Evolutionary conservation across 2,113 vertebrate genomes (phyloP), one percentile per base, ranked within the genome.

Genomic region (Notarius quadriscutis): DNA sequence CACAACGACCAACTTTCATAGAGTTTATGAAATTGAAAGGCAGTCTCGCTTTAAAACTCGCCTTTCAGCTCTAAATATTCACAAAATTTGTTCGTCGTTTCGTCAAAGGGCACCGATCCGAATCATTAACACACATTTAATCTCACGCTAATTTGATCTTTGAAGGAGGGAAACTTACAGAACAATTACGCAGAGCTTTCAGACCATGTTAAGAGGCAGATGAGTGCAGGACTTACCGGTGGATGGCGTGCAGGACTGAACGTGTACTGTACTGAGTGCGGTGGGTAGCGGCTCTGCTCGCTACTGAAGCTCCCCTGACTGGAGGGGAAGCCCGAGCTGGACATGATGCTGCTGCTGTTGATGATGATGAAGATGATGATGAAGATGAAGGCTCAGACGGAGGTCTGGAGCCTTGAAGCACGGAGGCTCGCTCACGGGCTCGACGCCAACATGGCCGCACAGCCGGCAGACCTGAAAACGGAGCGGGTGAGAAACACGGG

Each of bases 251-350:
- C 91, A 89, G 94, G 93, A 67, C 96, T 93, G 93, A 99, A 99
- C 89, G 96, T 96, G 91, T 99, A 99, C 93, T 98, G 98, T 91
- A 98, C 97, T 90, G 97, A 97, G 89, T 99, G 98, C 18, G 96
- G 83, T 51, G 97, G 96, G 79, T 97, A 99, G 18, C 98, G 97
- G 92, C 95, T 96, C 95, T 98, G 97, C 90, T 99, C 98, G 83
- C 96, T 95, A 96, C 97, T 98, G 96, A 98, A 99, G 90, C 96
- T 96, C 95, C 98, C 98, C 96, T 99, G 98, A 93, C 96, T 97
- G 89, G 97, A 95, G 95, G 98, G 96, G 93, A 98, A 99, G 94
- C 98, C 97, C 85, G 98, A 99, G 96, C 97, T 99, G 93, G 98
- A 99, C 98, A 99, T 99, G 90, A 88, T 95, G 91, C 11, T 65